These are phyloP conservation scores for Nasonia giraulti DNA, from an alignment of 1,140 invertebrate species.

Conservation along the genomic window DNA sequence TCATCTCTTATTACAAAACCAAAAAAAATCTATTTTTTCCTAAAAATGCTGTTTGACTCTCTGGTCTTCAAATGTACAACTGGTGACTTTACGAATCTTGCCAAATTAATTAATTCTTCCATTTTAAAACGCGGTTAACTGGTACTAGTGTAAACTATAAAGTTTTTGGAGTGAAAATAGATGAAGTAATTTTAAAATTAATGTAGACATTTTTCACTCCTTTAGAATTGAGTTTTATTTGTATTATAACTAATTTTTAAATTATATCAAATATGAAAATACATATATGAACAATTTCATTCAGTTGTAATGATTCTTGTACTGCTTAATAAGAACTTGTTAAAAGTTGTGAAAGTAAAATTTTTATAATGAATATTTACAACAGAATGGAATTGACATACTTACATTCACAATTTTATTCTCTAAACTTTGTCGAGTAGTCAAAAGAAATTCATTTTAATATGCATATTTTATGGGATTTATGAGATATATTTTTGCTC, in stretches of 20 bases:
- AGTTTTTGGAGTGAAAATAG: constrained; percentile 11
- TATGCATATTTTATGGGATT: not conserved
- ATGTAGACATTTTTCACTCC: not conserved
- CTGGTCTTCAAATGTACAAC: constrained; percentile 13
- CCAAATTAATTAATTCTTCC: constrained; percentile 40
- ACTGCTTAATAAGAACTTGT: not conserved
- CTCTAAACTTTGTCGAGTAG: not conserved
- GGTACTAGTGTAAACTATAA: not conserved
- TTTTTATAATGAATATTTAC: not conserved
- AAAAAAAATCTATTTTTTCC: constrained; percentile 14
- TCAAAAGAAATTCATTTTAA: not conserved
- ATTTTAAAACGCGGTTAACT: not conserved
- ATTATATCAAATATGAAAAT: too few relatives aligned
- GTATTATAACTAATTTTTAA: not conserved
- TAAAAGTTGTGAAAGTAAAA: not conserved
- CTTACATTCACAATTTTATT: not conserved
- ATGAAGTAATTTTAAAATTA: constrained; percentile 7
- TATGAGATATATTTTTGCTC: not conserved
- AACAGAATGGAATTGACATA: not conserved
- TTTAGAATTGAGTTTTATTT: not conserved
- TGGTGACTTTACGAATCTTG: not conserved
- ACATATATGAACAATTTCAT: not conserved
- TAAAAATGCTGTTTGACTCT: constrained; percentile 1
- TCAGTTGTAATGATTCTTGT: not conserved
- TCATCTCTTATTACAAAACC: not conserved